phyloP scores from a whole-genome alignment of 2,113 vertebrate genomes.

The Andinoacara biseriatus region DNA sequence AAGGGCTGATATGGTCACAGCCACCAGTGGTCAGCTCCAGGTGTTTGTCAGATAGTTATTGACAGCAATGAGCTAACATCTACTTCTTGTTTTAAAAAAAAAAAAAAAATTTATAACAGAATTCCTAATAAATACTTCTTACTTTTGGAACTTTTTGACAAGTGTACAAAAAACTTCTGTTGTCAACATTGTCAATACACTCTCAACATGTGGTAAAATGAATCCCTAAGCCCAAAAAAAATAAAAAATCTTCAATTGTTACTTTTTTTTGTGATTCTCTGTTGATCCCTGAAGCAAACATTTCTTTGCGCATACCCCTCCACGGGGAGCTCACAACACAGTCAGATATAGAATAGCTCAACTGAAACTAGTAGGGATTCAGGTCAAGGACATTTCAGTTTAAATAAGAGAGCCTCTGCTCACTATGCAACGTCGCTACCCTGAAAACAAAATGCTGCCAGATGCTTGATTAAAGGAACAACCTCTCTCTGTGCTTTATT shows the following conservation, averaged over 20 bases:
- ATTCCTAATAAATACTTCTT: background rate
- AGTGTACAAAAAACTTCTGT: background rate
- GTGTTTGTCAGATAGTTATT: slow-evolving; percentile 55
- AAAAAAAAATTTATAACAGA: too few species aligned
- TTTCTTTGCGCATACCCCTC: slow-evolving; percentile 16
- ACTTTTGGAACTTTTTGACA: slow-evolving; percentile 20
- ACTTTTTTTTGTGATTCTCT: slow-evolving; percentile 18
- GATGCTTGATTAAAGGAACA: slow-evolving; percentile 34
- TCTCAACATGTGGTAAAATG: slow-evolving; percentile 12
- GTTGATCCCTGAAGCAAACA: slow-evolving; percentile 33
- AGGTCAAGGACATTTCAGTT: slow-evolving; percentile 46
- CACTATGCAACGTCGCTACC: background rate
- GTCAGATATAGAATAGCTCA: slow-evolving; percentile 21
- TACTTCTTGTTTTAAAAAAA: slow-evolving; percentile 55
- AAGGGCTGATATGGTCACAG: slow-evolving; percentile 35
- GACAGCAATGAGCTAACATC: slow-evolving; percentile 55
- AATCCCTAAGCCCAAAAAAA: slow-evolving; percentile 8
- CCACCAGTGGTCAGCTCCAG: slow-evolving; percentile 62
- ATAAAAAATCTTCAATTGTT: background rate
- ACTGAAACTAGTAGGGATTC: slow-evolving; percentile 32
- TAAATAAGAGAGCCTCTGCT: slow-evolving; percentile 32
- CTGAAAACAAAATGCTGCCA: slow-evolving; percentile 32
- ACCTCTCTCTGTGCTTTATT: slow-evolving; percentile 9
- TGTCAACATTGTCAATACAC: background rate
- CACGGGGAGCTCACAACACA: slow-evolving; percentile 23